phyloP scores from a whole-genome alignment of 2,113 vertebrate species.

The Dendrocopos noguchii region DNA sequence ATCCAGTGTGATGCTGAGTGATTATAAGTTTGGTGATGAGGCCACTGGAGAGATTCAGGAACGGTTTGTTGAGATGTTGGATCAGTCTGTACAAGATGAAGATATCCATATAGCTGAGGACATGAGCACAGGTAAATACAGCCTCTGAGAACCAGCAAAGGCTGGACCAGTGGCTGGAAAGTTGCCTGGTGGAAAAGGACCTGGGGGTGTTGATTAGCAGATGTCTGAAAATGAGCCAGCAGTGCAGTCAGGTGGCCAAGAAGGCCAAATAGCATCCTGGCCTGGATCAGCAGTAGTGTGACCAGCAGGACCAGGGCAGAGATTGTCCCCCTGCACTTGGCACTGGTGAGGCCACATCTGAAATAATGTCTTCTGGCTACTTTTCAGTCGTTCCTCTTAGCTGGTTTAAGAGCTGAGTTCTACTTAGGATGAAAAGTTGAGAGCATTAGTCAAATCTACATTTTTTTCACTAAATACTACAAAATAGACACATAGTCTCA shows the following conservation, averaged over 20 bases:
- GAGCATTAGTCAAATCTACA: not conserved
- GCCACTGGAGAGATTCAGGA: constrained; percentile 75
- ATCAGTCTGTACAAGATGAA: constrained; percentile 72
- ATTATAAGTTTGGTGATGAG: constrained; percentile 83
- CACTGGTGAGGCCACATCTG: no score
- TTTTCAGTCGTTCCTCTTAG: not conserved
- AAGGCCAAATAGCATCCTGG: no score
- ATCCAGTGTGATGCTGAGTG: constrained; percentile 77
- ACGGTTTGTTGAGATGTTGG: constrained; percentile 80
- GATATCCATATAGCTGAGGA: constrained; percentile 76
- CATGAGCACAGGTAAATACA: constrained; percentile 73
- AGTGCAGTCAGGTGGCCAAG: no score
- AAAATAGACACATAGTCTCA: not conserved
- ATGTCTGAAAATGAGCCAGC: no score
- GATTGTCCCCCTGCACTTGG: no score
- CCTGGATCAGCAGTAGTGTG: no score
- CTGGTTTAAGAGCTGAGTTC: not conserved
- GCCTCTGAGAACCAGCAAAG: not conserved
- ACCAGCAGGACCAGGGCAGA: no score
- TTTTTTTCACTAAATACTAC: not conserved
- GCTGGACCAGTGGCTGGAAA: not conserved
- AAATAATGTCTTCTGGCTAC: not conserved
- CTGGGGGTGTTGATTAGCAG: no score
- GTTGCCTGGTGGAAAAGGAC: no score
- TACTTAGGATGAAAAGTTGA: not conserved